Percentiles rank a stretch among this genome's conserved stretches.
Conservation (phyloP, 2,797 vertebrate species). For the Artibeus lituratus region DNA sequence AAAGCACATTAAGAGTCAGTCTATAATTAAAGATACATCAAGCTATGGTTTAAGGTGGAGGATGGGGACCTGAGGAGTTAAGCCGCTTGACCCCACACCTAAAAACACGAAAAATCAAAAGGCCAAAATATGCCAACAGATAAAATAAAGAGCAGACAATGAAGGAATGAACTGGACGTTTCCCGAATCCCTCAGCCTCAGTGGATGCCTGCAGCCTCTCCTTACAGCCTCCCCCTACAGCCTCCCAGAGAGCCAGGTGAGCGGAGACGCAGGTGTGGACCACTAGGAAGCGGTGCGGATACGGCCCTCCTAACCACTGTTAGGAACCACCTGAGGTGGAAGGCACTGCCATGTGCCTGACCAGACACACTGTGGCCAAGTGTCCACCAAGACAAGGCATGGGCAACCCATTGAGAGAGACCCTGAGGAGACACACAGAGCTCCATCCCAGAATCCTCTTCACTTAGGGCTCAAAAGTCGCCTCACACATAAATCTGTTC, state of each 20-base stretch:
- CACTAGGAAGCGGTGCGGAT: neutral
- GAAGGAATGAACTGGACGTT: neutral
- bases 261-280: neutral
- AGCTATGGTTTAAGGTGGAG: neutral
- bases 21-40: fast-evolving
- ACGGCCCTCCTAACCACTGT: neutral
- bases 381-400: neutral
- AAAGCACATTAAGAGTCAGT: neutral
- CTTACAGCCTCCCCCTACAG: neutral
- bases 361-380: neutral
- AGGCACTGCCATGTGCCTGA: neutral
- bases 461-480: neutral
- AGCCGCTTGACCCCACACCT: neutral
- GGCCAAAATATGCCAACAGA: neutral
- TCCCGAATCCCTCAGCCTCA: neutral
- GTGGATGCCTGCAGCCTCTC: neutral
- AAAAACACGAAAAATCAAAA: neutral
- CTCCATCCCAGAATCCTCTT: too few species aligned
- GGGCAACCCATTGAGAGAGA: neutral
- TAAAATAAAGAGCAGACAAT: neutral
- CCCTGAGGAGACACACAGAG: neutral
- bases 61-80: neutral
- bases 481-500: neutral
- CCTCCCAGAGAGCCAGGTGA: neutral
- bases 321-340: neutral